Conservation (phyloP, 2,113 vertebrate species). For the Nesospiza acunhae region DNA sequence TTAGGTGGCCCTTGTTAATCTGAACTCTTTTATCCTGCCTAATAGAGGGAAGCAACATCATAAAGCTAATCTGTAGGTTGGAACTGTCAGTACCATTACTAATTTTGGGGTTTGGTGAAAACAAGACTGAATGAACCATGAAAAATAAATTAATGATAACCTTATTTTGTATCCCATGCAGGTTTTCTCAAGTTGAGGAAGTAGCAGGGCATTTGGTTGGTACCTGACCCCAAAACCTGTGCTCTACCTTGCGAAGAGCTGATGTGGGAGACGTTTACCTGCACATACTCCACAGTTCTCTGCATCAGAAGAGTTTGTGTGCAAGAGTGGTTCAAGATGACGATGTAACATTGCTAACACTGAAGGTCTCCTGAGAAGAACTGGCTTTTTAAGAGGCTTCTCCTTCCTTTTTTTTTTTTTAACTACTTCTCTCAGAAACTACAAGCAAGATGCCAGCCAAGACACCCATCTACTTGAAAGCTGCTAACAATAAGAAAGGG, state of each 20-base stretch:
- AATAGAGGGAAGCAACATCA: slow-evolving; percentile 44
- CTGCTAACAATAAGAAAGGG: slow-evolving; percentile 92
- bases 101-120: neutral
- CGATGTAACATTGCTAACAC: slow-evolving; percentile 20
- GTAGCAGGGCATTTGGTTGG: neutral
- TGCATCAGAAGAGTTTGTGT: neutral
- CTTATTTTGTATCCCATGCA: slow-evolving; percentile 61
- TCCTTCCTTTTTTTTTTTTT: neutral
- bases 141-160: slow-evolving; percentile 13
- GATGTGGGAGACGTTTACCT: neutral
- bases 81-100: slow-evolving; percentile 10
- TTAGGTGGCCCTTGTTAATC: slow-evolving; percentile 41
- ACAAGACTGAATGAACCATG: neutral
- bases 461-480: slow-evolving; percentile 96
- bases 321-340: neutral
- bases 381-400: neutral
- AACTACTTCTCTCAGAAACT: neutral
- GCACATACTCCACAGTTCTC: neutral
- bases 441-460: slow-evolving; percentile 90
- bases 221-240: neutral
- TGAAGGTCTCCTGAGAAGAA: neutral
- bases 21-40: slow-evolving; percentile 60
- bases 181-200: slow-evolving; percentile 40
- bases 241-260: neutral
- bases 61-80: slow-evolving; percentile 49